These are phyloP conservation scores for Podocnemis expansa DNA, from an alignment of 2,113 vertebrate species.

Conservation along the genomic window DNA sequence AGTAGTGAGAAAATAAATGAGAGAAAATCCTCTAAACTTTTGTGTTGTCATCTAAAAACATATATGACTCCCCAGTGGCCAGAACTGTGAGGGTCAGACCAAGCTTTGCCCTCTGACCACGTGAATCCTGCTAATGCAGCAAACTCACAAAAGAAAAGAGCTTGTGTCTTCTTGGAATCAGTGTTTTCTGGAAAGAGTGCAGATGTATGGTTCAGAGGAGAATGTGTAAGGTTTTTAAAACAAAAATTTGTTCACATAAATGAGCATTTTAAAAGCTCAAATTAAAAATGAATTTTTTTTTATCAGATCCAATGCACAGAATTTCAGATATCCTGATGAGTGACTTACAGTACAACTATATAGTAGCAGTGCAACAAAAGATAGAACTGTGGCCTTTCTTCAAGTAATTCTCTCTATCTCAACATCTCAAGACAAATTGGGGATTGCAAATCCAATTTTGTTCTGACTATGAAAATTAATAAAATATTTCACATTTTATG, in stretches of 20 bases:
- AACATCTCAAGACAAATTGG: not conserved
- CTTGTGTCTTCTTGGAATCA: not conserved
- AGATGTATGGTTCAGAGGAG: not conserved
- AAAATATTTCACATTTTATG: not conserved
- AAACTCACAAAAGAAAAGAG: not conserved
- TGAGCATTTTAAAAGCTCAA: not conserved
- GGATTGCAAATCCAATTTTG: not conserved
- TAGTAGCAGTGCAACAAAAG: not conserved
- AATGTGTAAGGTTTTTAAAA: not conserved
- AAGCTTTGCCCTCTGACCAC: not conserved
- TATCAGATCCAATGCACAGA: not conserved
- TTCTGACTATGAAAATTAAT: not conserved
- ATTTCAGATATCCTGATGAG: not conserved
- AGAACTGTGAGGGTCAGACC: not conserved
- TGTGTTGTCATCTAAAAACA: not conserved
- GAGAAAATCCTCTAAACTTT: not conserved
- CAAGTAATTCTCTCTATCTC: accelerated
- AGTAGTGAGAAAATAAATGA: not conserved
- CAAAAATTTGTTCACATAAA: not conserved
- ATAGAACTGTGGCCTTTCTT: not conserved
- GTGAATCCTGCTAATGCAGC: not conserved
- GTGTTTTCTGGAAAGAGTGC: not conserved
- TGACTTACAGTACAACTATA: not conserved
- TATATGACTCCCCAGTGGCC: not conserved
- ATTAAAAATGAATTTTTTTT: not conserved